Evolutionary conservation across 2,888 invertebrate species (phyloP), one percentile per base, ranked within the genome.

Genomic region (Mesorhabditis spiculigera): DNA sequence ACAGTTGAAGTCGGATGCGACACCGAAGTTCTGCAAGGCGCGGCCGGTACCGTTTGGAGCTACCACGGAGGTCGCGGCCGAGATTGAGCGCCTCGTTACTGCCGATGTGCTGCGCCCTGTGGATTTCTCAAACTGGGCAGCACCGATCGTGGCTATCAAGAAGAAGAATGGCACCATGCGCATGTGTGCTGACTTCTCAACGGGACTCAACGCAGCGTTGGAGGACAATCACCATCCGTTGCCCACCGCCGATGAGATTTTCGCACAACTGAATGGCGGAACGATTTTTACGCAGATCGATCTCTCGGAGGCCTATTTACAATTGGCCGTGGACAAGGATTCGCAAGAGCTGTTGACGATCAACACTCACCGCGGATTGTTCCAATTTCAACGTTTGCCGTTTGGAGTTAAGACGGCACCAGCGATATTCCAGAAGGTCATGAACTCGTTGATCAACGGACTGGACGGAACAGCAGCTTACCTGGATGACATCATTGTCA

Each of bases 271-370:
- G 16, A 73, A 76, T 61, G 77, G 81, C 10, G 71, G 75, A 2
- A 45, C 45, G 16, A 43, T 70, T 45, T 80, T 78, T 73, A 69
- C 75, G n/a, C n/a, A n/a, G n/a, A n/a, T n/a, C n/a, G n/a, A n/a
- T n/a, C n/a, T n/a, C n/a, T n/a, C n/a, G n/a, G 78, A 78, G 5
- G 81, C 80, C 4, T 81, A 79, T 62, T 73, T 81, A 0, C 80
- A 81, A 45, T 45, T 81, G 4, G 71, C 71, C 43, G 16, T 80
- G 43, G 75, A 73, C 42, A 75, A 75, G 2, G 70, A 72, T 6
- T 71, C 75, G 6, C 68, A 69, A 45, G 50, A 78, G 41, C 42
- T 75, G 4, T 61, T 73, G 4, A 67, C 69, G 6, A 82, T 87
- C 63, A 76, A 81, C 65, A n/a, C n/a, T n/a, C n/a, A n/a, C n/a